phyloP scores from a whole-genome alignment of 1,140 invertebrate species.

The Neuroterus valhalla region DNA sequence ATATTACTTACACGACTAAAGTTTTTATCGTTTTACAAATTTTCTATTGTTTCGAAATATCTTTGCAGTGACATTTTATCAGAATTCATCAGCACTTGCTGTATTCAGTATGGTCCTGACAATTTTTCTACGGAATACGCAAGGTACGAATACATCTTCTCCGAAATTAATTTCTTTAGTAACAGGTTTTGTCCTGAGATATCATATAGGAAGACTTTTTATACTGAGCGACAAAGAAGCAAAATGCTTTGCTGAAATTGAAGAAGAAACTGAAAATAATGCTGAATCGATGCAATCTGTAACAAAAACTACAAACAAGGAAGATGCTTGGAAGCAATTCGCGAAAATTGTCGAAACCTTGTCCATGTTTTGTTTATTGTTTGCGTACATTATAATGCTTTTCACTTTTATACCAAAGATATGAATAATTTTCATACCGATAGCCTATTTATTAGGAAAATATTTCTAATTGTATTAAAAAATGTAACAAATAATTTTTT shows the following conservation, averaged over 20 bases:
- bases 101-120: conserved; percentile 70
- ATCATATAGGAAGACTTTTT: conserved; percentile 56
- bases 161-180: conserved; percentile 59
- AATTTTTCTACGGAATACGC: conserved; percentile 64
- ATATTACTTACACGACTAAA: neutral
- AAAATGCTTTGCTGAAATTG: conserved; percentile 37
- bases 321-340: conserved; percentile 57
- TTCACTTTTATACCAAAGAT: conserved; percentile 49
- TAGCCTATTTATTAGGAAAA: no score
- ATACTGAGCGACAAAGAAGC: conserved; percentile 44
- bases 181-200: conserved; percentile 53
- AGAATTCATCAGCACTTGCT: conserved; percentile 71
- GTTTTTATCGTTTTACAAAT: neutral
- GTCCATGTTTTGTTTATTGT: conserved; percentile 48
- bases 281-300: conserved; percentile 33
- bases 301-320: neutral
- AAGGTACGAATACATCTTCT: conserved; percentile 47
- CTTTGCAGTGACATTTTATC: conserved; percentile 72
- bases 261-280: conserved; percentile 48
- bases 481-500: no score
- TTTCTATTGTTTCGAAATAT: neutral
- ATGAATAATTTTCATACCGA: no score
- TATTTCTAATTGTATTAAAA: no score
- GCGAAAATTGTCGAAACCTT: conserved; percentile 63
- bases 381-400: conserved; percentile 60